Evolutionary conservation across 2,888 invertebrate species (phyloP), one percentile per base, ranked within the genome.

Genomic region (Iphiclides podalirius): DNA sequence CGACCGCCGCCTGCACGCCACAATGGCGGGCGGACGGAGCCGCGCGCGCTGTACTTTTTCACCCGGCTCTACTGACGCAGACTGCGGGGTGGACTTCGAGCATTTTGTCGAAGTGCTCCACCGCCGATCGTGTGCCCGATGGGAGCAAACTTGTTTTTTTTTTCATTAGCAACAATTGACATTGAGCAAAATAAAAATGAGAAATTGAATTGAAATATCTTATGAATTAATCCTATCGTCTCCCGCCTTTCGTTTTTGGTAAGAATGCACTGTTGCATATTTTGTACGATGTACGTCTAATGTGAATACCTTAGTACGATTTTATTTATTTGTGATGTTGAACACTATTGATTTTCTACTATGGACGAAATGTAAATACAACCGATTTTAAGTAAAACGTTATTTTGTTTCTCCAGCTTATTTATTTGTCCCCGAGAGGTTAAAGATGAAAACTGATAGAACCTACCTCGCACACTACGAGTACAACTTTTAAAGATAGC

Each of bases 311-410:
- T 85, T 86, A 86, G 84, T 83, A 81, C 79, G 86, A 85, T 85
- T 83, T 87, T 83, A 88, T 87, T 88, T 87, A 88, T 88, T 88
- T 87, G 87, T 87, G 85, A 88, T 88, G 86, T 88, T 87, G 81
- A 86, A 85, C 84, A 84, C 80, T 79, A 83, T 83, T 87, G 82
- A 85, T 88, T 87, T 87, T 87, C 85, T 87, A 87, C 85, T 77
- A 83, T 79, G 86, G 86, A 86, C 86, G 83, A 85, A 84, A 83
- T 88, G 88, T 88, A 88, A 88, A 88, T 88, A 88, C 88, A 88
- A 88, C 87, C 87, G 86, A 87, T 87, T 85, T 82, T 84, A 85
- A 87, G 87, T 87, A 88, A 87, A 87, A 86, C 70, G 81, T 83
- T 86, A 84, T 85, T 86, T 87, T 86, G 84, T 88, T 86, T 87